Conservation (phyloP, 2,113 vertebrate species). For the Fulica atra region DNA sequence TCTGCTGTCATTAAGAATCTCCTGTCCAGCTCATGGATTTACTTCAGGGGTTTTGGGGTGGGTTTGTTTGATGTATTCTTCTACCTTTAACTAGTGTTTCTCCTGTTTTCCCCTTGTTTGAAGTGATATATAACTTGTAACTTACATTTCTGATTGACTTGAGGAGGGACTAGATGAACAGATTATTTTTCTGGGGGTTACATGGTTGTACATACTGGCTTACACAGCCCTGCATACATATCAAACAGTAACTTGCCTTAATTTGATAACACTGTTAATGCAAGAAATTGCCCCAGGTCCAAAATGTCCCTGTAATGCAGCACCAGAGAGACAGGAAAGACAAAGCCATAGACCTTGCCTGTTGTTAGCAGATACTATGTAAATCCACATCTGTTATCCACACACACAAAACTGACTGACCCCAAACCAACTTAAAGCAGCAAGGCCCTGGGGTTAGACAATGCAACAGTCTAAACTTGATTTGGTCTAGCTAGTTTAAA, state of each 20-base stretch:
- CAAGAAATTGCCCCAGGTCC: background rate
- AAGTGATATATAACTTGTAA: background rate
- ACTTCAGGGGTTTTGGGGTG: background rate
- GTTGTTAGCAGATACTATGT: background rate
- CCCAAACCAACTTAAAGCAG: background rate
- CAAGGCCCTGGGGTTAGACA: background rate
- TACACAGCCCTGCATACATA: background rate
- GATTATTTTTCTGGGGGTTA: background rate
- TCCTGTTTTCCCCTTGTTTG: background rate
- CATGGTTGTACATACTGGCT: background rate
- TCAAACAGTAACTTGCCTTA: background rate
- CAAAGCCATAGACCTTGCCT: background rate
- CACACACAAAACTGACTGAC: background rate
- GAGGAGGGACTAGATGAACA: background rate
- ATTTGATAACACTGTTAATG: background rate
- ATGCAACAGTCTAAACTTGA: background rate
- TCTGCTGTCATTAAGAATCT: background rate
- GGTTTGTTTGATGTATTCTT: background rate
- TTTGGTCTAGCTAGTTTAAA: background rate
- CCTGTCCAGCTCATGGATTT: background rate
- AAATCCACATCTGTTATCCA: background rate
- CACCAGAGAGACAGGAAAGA: background rate
- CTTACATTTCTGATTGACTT: background rate
- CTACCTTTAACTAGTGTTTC: background rate
- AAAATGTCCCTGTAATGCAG: background rate